phyloP scores from a whole-genome alignment of 1,140 invertebrate genomes.

The Bombus cullumanus region DNA sequence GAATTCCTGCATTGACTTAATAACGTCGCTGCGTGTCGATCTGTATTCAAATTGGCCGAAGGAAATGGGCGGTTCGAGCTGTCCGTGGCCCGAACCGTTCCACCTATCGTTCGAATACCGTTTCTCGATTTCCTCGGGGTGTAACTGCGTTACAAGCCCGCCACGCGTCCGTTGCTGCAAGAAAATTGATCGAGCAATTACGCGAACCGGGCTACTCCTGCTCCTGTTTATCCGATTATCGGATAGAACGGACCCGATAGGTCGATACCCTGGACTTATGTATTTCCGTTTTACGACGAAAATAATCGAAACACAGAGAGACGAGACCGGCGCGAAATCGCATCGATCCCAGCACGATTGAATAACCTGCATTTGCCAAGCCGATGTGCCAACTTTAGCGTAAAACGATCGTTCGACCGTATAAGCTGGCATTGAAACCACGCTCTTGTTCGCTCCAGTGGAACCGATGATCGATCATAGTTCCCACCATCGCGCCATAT shows the following conservation, averaged over 20 bases:
- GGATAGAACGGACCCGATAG: slow-evolving; percentile 1
- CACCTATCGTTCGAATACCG: background rate
- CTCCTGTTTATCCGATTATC: slow-evolving; percentile 45
- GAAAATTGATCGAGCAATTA: slow-evolving; percentile 65
- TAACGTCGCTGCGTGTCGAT: slow-evolving; percentile 42
- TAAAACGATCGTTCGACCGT: slow-evolving; percentile 47
- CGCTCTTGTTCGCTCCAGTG: slow-evolving; percentile 34
- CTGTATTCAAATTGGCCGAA: slow-evolving; percentile 42
- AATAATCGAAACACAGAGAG: slow-evolving; percentile 55
- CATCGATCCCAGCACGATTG: slow-evolving; percentile 38
- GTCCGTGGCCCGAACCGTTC: background rate
- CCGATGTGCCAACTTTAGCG: slow-evolving; percentile 45
- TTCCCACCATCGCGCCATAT: slow-evolving; percentile 18
- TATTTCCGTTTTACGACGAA: slow-evolving; percentile 11
- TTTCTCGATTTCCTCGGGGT: slow-evolving; percentile 23
- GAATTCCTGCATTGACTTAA: slow-evolving; percentile 49
- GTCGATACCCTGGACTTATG: slow-evolving; percentile 40
- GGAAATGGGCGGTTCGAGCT: slow-evolving; percentile 6
- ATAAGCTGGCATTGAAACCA: slow-evolving; percentile 34
- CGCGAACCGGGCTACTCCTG: slow-evolving; percentile 41
- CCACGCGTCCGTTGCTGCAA: slow-evolving; percentile 27
- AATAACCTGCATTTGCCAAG: slow-evolving; percentile 49
- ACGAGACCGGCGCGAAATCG: slow-evolving; percentile 27
- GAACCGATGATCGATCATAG: slow-evolving; percentile 60
- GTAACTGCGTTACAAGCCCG: slow-evolving; percentile 18